Evolutionary conservation across 1,140 invertebrate genomes (phyloP).

Genomic region (Gryon sp.): DNA sequence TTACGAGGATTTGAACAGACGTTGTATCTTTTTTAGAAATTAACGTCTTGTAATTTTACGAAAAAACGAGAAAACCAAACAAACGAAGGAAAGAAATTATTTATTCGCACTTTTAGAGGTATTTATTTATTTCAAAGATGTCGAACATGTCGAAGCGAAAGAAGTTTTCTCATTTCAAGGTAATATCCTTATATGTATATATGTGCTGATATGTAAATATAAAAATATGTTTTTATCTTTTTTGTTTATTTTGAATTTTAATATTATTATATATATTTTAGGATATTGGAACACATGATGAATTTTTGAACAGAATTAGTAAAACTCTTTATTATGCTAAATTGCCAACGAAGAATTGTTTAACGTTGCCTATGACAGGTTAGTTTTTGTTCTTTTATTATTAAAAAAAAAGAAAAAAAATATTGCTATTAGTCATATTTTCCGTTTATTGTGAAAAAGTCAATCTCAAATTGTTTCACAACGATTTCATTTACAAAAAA

Average conservation of each 20-base stretch:
- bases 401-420: no score
- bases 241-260: neutral
- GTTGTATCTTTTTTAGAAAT: no score
- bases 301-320: constrained; percentile 87
- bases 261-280: constrained; percentile 73
- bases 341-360: constrained; percentile 84
- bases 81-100: no score
- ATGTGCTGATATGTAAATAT: neutral
- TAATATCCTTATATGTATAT: constrained; percentile 28
- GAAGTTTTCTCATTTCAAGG: constrained; percentile 68
- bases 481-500: no score
- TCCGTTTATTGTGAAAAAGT: no score
- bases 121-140: constrained; percentile 54
- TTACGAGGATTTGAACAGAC: no score
- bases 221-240: no score
- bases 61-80: no score
- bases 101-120: no score
- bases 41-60: no score
- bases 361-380: constrained; percentile 90
- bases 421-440: no score
- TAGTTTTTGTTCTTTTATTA: constrained; percentile 62
- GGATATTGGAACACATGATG: constrained; percentile 84
- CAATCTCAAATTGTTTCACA: neutral
- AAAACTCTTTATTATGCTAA: constrained; percentile 93
- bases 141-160: constrained; percentile 68